phyloP scores from a whole-genome alignment of 1,140 invertebrate genomes.

The Potamilus streckersoni region DNA sequence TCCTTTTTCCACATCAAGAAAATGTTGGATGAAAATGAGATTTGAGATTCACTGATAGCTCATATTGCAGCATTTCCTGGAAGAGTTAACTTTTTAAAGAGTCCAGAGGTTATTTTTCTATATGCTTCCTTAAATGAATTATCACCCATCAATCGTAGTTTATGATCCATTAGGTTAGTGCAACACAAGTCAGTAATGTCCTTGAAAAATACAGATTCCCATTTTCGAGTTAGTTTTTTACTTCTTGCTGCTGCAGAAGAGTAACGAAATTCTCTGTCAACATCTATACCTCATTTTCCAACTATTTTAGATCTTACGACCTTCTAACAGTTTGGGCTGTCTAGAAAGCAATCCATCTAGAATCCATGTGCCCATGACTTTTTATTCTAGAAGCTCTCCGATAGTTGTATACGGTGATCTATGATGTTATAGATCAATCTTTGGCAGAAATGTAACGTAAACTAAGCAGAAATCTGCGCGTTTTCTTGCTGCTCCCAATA shows the following conservation, averaged over 20 bases:
- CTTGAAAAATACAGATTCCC: slow-evolving; percentile 16
- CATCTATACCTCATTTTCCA: slow-evolving; percentile 6
- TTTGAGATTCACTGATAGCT: background rate
- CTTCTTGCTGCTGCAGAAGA: background rate
- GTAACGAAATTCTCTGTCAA: background rate
- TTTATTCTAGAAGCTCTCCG: no score
- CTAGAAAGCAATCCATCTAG: no score
- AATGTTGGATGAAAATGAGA: background rate
- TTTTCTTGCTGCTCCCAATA: background rate
- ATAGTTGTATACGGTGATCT: no score
- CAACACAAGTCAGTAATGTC: slow-evolving; percentile 10
- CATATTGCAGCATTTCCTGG: slow-evolving; percentile 10
- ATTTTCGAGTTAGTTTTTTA: slow-evolving; percentile 10
- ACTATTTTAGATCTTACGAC: slow-evolving; percentile 3
- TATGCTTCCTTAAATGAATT: slow-evolving; percentile 23
- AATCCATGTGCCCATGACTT: no score
- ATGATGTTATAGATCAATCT: no score
- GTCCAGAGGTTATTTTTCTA: slow-evolving; percentile 16
- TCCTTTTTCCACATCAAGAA: slow-evolving; percentile 6
- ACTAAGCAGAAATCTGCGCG: slow-evolving; percentile 17
- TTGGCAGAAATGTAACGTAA: slow-evolving; percentile 19
- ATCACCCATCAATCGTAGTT: slow-evolving; percentile 16
- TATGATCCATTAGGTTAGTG: slow-evolving; percentile 25
- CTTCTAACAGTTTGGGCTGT: slow-evolving; percentile 1
- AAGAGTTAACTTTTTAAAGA: slow-evolving; percentile 20